Conservation (phyloP, 1,140 invertebrate species). For the Kradibia gibbosae region DNA sequence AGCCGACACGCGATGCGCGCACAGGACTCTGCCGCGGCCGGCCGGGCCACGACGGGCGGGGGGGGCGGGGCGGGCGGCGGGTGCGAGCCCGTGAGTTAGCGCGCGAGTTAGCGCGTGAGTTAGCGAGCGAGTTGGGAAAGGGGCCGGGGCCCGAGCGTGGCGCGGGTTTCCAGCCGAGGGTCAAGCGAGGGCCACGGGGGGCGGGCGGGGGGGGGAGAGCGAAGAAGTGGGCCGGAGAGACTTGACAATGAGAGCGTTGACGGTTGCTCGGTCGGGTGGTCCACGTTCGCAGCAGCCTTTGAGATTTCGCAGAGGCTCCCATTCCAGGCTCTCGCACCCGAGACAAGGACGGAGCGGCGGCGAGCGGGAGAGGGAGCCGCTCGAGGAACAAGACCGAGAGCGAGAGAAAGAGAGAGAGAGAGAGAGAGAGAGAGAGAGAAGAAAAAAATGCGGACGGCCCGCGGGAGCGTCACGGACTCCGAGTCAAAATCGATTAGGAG, state of each 20-base stretch:
- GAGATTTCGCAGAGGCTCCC: constrained; percentile 18
- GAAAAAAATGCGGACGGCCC: neutral
- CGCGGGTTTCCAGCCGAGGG: too few species aligned
- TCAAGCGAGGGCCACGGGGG: neutral
- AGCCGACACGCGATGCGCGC: constrained; percentile 40
- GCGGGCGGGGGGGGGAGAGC: neutral
- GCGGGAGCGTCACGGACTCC: constrained; percentile 42
- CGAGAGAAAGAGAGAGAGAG: neutral
- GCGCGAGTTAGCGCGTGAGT: neutral
- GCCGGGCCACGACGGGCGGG: constrained; percentile 27
- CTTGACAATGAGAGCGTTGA: constrained; percentile 49
- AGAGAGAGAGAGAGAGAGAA: neutral
- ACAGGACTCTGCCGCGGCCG: neutral
- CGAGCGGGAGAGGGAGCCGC: neutral
- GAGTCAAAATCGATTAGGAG: constrained; percentile 51
- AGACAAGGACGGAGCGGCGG: neutral
- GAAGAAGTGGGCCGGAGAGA: constrained; percentile 4
- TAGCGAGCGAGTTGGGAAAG: neutral
- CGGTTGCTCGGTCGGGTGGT: constrained; percentile 48
- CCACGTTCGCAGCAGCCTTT: constrained; percentile 15
- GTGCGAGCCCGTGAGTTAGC: neutral
- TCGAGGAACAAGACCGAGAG: neutral
- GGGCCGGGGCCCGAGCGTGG: neutral
- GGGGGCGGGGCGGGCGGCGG: neutral
- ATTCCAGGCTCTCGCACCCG: neutral